Percentiles rank a stretch among this genome's conserved stretches.
Evolutionary conservation across 1,140 invertebrate genomes (phyloP).

Genomic region (Philopotamus ludificatus): DNA sequence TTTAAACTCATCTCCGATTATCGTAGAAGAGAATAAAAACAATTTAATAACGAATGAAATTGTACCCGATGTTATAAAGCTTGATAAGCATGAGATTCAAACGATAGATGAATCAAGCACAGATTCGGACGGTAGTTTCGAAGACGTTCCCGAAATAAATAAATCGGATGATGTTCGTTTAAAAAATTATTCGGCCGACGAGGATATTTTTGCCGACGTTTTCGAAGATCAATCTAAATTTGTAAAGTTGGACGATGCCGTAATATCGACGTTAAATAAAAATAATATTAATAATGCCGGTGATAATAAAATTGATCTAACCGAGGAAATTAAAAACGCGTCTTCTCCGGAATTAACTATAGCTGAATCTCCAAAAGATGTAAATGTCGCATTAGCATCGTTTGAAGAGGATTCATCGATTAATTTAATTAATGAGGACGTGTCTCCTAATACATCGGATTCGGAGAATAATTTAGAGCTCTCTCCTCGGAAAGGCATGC

Average conservation of each 20-base stretch:
- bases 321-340: conserved; percentile 15
- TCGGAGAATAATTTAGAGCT: not conserved
- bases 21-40: too few species aligned
- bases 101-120: conserved; percentile 18
- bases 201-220: conserved; percentile 71
- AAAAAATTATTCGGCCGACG: conserved; percentile 37
- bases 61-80: not conserved
- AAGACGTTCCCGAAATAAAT: conserved; percentile 54
- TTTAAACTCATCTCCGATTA: too few species aligned
- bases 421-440: too few species aligned
- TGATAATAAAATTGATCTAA: not conserved
- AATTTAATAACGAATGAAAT: too few species aligned
- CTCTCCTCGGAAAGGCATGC: not conserved
- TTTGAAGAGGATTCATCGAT: not conserved
- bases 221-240: conserved; percentile 47
- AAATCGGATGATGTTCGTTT: conserved; percentile 8
- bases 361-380: not conserved
- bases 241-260: conserved; percentile 8
- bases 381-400: conserved; percentile 20
- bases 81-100: conserved; percentile 1
- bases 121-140: conserved; percentile 58
- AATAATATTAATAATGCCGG: not conserved
- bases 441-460: not conserved
- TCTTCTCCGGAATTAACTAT: not conserved
- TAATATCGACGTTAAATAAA: not conserved